Conservation (phyloP, 23 tunicate species). For the Trididemnum miniatum region DNA sequence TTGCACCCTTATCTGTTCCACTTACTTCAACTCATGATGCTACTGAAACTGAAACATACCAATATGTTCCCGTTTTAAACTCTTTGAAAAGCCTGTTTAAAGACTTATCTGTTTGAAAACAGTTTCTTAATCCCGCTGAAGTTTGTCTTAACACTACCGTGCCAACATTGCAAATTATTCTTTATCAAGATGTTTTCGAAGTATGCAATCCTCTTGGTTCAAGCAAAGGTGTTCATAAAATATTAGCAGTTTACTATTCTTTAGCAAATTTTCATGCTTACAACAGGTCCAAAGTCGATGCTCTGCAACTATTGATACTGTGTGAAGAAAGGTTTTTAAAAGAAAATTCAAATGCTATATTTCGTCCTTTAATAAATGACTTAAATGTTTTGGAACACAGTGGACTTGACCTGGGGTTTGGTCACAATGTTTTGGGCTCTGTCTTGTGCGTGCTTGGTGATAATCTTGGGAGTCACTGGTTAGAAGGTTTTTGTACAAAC, state of each 20-base stretch:
- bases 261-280: conserved; percentile 21
- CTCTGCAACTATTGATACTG: background rate
- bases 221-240: conserved; percentile 3
- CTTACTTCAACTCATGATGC: background rate
- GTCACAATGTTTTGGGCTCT: background rate
- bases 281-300: no score
- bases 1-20: background rate
- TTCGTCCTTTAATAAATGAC: background rate
- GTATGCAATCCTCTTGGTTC: conserved; percentile 26
- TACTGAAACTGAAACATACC: background rate
- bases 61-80: background rate
- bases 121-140: background rate
- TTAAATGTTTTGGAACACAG: background rate
- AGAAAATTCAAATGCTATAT: background rate
- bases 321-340: background rate
- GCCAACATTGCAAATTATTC: background rate
- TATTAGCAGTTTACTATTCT: conserved; percentile 25
- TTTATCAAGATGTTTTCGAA: conserved; percentile 37
- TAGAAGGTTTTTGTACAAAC: background rate
- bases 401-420: background rate
- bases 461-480: background rate
- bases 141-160: background rate
- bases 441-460: background rate
- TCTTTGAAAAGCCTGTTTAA: background rate
- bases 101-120: background rate